Evolutionary conservation across 37 sponge, comb jelly and placozoan genomes (phyloP), one percentile per base, ranked within the genome.

Genomic region (Chondrilla cf. caribensis): DNA sequence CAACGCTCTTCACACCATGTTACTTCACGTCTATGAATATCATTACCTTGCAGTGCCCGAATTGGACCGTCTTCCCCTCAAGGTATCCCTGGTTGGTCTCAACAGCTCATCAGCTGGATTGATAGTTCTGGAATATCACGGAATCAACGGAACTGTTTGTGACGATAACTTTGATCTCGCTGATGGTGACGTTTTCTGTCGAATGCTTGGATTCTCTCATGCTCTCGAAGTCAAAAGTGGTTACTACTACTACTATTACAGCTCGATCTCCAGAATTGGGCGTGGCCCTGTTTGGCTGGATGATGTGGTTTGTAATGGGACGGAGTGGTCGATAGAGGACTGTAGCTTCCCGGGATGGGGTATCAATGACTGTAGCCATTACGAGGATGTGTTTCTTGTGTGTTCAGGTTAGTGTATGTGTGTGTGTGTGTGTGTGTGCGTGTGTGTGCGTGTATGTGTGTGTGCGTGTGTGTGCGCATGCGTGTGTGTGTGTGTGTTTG

Each of bases 321-420:
- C 75, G 44, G 94, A 93, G 75, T 64, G 62, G 17, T 41, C 28
- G 41, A 66, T 93, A 29, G 65, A 51, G 7, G 75, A 87, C n/a
- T 93, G 94, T 37, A 33, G 76, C 19, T 85, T 85, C 68, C 88
- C 87, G 7, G 90, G 88, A 17, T 93, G 94, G 94, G 94, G 90
- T 14, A 66, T 85, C 26, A 57, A 85, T 64, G 81, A 89, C 77
- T 93, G 94, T 71, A n/a, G 66, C 29, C 85, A 87, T 55, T 79
- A 39, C 8, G 81, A 88, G 39, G 93, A 86, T 65, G 86, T 85
- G 31, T 21, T n/a, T 8, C 82, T 88, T 8, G 84, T 83, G 31
- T 92, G 93, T 62, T 60, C 76, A 73, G 41, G 76, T 73, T 17
- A 25, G 76, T 42, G 41, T 73, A 25, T 73, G 41, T 14, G 24